A percentile compares a stretch with the other conserved stretches of the same genome.
Conservation (phyloP, 92 coral and sea anemone genomes). For the Blastomussa wellsi region DNA sequence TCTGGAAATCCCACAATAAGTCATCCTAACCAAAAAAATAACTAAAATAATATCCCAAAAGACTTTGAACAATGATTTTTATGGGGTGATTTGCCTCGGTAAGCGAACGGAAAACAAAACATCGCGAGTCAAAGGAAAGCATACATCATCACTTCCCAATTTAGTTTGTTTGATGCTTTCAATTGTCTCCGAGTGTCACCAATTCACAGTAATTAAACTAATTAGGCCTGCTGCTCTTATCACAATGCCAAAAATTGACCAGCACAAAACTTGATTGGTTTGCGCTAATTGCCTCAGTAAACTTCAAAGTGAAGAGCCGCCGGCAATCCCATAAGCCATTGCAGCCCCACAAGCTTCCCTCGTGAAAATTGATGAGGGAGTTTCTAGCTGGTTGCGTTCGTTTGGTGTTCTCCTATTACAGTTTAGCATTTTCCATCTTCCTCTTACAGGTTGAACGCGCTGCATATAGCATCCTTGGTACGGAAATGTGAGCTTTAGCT, state of each 20-base stretch:
- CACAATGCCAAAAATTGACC: conserved; percentile 83
- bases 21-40: neutral
- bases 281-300: conserved; percentile 53
- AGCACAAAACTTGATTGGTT: conserved; percentile 62
- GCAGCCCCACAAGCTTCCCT: conserved; percentile 71
- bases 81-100: conserved; percentile 2
- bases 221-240: conserved; percentile 85
- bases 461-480: conserved; percentile 79
- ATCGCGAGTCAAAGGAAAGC: conserved; percentile 61
- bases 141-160: conserved; percentile 83
- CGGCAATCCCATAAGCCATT: conserved; percentile 79
- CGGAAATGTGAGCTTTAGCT: conserved; percentile 67
- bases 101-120: conserved; percentile 37
- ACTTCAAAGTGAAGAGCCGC: conserved; percentile 62
- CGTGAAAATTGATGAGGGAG: conserved; percentile 85
- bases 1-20: neutral
- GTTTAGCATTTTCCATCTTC: conserved; percentile 87
- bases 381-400: conserved; percentile 68
- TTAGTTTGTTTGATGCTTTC: conserved; percentile 84
- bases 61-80: neutral
- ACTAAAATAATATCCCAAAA: neutral
- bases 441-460: conserved; percentile 79
- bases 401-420: conserved; percentile 96
- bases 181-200: conserved; percentile 98
- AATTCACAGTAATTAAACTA: conserved; percentile 98